Evolutionary conservation across 2,888 invertebrate species (phyloP).

Genomic region (Nyleta sp.): DNA sequence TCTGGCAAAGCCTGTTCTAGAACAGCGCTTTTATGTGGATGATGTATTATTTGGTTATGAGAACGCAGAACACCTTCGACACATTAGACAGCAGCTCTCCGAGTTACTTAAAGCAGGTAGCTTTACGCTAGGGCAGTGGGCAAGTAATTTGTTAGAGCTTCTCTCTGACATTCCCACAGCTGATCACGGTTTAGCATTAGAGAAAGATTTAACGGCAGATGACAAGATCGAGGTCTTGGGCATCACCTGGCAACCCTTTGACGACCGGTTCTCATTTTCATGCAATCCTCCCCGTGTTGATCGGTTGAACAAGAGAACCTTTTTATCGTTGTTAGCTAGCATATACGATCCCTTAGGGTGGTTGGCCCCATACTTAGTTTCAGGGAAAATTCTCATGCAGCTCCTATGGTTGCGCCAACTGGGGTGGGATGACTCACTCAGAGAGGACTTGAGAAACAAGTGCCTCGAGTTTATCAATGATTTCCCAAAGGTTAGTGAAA

Average conservation of each 20-base stretch:
- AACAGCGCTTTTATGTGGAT: background rate
- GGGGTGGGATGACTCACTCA: background rate
- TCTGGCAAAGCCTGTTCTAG: background rate
- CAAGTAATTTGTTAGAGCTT: background rate
- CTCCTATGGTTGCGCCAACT: background rate
- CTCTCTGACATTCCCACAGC: background rate
- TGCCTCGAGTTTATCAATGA: background rate
- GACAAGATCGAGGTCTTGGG: background rate
- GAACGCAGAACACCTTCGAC: background rate
- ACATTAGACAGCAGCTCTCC: background rate
- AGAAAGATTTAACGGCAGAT: no score
- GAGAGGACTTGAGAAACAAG: no score
- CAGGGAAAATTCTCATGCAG: background rate
- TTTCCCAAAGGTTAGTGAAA: no score
- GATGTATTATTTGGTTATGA: background rate
- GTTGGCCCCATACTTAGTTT: background rate
- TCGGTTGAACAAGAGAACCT: background rate
- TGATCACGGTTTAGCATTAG: background rate
- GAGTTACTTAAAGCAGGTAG: background rate
- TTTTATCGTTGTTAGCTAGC: background rate
- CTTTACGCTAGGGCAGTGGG: background rate
- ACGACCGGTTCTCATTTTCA: background rate
- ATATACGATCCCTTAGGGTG: background rate
- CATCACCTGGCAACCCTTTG: background rate
- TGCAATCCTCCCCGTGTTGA: background rate